A percentile compares a stretch with the other conserved stretches of the same genome.
Conservation (phyloP, 2,888 invertebrate species). For the Eubasilissa splendida region DNA sequence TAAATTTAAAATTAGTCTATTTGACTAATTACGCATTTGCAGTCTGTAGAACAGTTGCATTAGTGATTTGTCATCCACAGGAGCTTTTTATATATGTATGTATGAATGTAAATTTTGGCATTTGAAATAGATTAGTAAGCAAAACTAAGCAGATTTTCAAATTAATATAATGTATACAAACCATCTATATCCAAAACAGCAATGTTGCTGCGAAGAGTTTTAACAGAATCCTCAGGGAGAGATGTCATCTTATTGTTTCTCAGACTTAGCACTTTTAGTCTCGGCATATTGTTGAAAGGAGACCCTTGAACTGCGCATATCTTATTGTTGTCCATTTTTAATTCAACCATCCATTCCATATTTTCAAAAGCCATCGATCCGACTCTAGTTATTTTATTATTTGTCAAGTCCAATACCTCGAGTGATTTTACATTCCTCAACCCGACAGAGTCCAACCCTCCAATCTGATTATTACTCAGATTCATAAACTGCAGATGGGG, state of each 20-base stretch:
- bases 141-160: not conserved
- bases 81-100: no score
- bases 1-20: no score
- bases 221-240: slow-evolving; percentile 82
- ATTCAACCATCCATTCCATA: slow-evolving; percentile 89
- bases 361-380: slow-evolving; percentile 79
- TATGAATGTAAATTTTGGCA: no score
- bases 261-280: slow-evolving; percentile 85
- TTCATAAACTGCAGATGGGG: slow-evolving; percentile 87
- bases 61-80: no score
- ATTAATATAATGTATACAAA: slow-evolving; percentile 64
- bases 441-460: slow-evolving; percentile 82
- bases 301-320: slow-evolving; percentile 86
- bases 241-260: slow-evolving; percentile 83
- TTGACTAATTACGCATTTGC: no score
- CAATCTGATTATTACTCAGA: slow-evolving; percentile 86
- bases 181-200: slow-evolving; percentile 89
- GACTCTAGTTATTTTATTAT: slow-evolving; percentile 82
- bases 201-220: slow-evolving; percentile 84
- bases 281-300: slow-evolving; percentile 88
- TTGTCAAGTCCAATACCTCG: slow-evolving; percentile 89
- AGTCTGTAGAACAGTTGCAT: no score
- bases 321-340: slow-evolving; percentile 88
- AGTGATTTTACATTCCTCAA: slow-evolving; percentile 81
- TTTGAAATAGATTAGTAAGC: no score